Base-by-base conservation (phyloP, 2,113 vertebrate genomes). In the Dromas ardeola region DNA sequence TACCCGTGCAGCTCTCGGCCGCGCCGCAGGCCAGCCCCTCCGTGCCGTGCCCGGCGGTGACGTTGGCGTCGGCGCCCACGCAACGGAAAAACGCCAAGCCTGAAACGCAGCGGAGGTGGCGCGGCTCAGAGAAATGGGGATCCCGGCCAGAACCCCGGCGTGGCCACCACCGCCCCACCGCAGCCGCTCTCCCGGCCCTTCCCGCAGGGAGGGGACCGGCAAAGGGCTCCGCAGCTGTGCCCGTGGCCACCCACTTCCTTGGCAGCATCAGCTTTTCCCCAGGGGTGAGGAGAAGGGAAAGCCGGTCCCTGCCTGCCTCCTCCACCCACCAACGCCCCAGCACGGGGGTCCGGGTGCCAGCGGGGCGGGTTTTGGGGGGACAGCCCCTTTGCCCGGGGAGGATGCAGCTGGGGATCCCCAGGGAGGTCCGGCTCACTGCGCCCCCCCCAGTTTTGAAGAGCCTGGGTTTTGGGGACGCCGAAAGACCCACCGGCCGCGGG, bases 401-500 rank as follows among this genome's bases (percentile, higher is more conserved):
- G 70, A 65, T 17, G 19, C 40, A 21, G 66, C 29, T 11, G 50
- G 18, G 47, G 15, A 59, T 53, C 32, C 42, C 66, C 61, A 12
- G 56, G 17, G 65, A 73, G 26, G 27, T 12, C 55, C 1, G 0
- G 20, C 36, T 70, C 1, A 1, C 58, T 15, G 9, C 58, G 6
- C 5, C 2, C 27, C 16, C 65, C 20, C 43, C 18, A 20, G 49
- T 79, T 67, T 18, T 10, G 53, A 32, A 73, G 53, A 62, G 10
- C 36, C 34, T 36, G 19, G 34, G 5, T n/a, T 43, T 58, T 10
- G 22, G 45, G 29, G 36, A 6, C 0, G 1, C 40, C 3, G 9
- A 16, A 79, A 69, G 52, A 2, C 5, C 1, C 25, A 9, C 16
- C 2, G 2, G 38, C 21, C 2, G 0, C 18, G 58, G 71, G 36